phyloP scores from a whole-genome alignment of 1,140 invertebrate genomes.

The Mesaphorura yosii region DNA sequence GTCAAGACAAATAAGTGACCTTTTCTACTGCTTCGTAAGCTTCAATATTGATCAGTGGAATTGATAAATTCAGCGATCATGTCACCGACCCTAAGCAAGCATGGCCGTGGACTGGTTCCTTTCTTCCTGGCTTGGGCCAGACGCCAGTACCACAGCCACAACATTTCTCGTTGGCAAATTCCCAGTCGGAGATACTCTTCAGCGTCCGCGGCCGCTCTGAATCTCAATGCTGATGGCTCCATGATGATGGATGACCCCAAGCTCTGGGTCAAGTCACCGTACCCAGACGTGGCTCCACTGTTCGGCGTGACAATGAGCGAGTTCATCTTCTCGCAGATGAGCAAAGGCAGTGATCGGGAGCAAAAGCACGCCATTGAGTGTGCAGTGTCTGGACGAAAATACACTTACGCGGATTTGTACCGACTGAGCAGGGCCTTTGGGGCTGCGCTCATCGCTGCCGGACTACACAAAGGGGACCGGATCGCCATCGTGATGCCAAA shows the following conservation, averaged over 20 bases:
- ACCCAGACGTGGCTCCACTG: background rate
- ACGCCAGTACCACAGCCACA: background rate
- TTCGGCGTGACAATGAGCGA: background rate
- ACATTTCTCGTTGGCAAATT: background rate
- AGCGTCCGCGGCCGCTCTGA: background rate
- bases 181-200: background rate
- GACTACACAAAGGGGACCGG: constrained; percentile 9
- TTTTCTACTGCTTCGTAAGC: too few relatives aligned
- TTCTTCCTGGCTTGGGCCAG: too few relatives aligned
- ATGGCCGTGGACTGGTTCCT: too few relatives aligned
- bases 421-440: constrained; percentile 6
- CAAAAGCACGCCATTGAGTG: constrained; percentile 14
- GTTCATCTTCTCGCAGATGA: background rate
- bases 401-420: constrained; percentile 5
- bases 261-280: background rate
- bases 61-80: too few relatives aligned
- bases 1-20: too few relatives aligned
- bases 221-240: background rate
- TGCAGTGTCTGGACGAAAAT: constrained; percentile 10
- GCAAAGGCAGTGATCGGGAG: constrained; percentile 7
- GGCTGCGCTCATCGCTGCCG: constrained; percentile 1
- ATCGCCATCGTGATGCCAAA: constrained; percentile 5
- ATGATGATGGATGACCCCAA: background rate
- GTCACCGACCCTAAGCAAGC: too few relatives aligned
- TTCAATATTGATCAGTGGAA: too few relatives aligned